Base-by-base conservation (phyloP, 2,888 invertebrate species). In the Andrena marginata region DNA sequence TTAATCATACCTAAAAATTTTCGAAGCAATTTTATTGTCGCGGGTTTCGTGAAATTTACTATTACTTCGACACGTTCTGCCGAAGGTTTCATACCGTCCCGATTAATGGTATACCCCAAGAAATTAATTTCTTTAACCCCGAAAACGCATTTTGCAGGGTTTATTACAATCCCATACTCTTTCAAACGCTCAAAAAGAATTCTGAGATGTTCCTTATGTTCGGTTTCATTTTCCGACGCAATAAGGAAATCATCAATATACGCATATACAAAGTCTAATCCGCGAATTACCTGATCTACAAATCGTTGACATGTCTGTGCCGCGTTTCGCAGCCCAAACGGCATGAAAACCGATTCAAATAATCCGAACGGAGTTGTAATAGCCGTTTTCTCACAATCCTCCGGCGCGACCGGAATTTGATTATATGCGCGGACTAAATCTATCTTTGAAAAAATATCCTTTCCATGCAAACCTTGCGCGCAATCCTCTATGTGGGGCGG, bases 301-400 rank as follows among this genome's bases (percentile, higher is more conserved):
- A 63, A 63, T 13, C 72, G 62, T 33, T 72, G 70, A 23, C 33
- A 70, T 5, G 60, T 70, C 20, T 70, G 60, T 33, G 68, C 54
- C 4, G 51, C 51, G 29, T 51, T 68, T 16, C 51, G 31, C 29
- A 51, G 20, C 7, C 68, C 68, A 48, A 68, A 68, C 13, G 68
- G 16, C 54, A 72, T 59, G 13, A 31, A 62, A 29, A 33, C 16
- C 6, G 29, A 26, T 29, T 26, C 65, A 29, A 49, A 48, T 48
- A 91, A 71, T 0, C 35, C 35, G 2, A 35, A 92, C 0, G 91
- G 91, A 16, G 90, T 92, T 2, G 75, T 87, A 5, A 90, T 87
- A 0, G 89, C 91, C 0, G 91, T 91, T 73, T 93, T 92, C 1
- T 51, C 68, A 7, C 90, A 80, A 77, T 92, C 89, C 0, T 80